Percentiles rank a stretch among this genome's conserved stretches.
Conservation (phyloP, 2,888 invertebrate species). For the Morpho deidamia region DNA sequence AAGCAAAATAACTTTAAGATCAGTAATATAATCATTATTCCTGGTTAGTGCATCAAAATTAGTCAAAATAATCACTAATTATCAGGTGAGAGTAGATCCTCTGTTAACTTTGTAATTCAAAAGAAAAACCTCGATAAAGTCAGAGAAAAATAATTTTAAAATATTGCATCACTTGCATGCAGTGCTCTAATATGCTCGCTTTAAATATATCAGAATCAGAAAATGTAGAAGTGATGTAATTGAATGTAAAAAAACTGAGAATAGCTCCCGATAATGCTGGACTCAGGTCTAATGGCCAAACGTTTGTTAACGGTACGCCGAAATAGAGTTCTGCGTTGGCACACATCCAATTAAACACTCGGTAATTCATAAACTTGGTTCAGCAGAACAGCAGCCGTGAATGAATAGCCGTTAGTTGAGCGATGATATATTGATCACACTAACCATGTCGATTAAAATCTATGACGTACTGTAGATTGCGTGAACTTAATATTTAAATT, state of each 20-base stretch:
- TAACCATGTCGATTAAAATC: not conserved
- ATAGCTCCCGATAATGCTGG: constrained; percentile 23
- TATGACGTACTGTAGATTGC: not conserved
- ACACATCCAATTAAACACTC: constrained; percentile 31
- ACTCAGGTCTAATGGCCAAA: constrained; percentile 21
- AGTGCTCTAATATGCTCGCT: too few species aligned
- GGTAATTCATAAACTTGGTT: constrained; percentile 36
- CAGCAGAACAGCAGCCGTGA: constrained; percentile 27
- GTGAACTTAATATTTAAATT: too few species aligned
- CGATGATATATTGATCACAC: constrained; percentile 15
- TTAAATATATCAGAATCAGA: constrained; percentile 14
- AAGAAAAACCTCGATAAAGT: too few species aligned
- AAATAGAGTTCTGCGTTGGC: constrained; percentile 39
- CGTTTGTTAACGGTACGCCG: constrained; percentile 29
- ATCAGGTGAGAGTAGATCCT: too few species aligned
- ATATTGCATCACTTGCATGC: too few species aligned
- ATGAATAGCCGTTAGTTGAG: constrained; percentile 29
- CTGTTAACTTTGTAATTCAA: too few species aligned
- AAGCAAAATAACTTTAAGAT: too few species aligned
- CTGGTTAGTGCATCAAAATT: too few species aligned
- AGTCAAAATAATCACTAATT: too few species aligned
- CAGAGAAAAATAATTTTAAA: not conserved
- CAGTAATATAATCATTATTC: too few species aligned
- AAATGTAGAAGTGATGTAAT: constrained; percentile 23
- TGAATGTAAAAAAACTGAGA: constrained; percentile 28